Base-by-base conservation (phyloP, 2,797 vertebrate genomes). In the Mycteria americana region DNA sequence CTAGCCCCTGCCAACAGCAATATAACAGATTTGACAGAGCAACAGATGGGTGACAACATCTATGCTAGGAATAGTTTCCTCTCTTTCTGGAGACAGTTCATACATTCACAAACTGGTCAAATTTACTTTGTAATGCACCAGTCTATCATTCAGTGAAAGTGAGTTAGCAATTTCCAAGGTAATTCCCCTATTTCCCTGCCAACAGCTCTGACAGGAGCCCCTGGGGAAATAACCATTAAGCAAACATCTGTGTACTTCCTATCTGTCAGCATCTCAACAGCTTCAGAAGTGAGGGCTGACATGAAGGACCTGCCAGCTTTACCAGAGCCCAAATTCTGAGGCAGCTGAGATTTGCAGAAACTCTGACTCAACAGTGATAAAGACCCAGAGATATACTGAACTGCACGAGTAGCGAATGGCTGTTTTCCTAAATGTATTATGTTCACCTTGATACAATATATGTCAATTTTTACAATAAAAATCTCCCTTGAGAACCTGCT, bases 391-490 rank as follows among this genome's bases (percentile, higher is more conserved):
- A 82, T 45, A 59, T 5, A 73, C 13, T 53, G 84, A 96, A 84
- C 65, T 63, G 54, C 35, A 50, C 24, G 82, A 90, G 74, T n/a
- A 79, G 80, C 53, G 96, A 94, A 89, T 24, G 70, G 88, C 76
- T 80, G 67, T 64, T 75, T 96, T 88, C 69, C 83, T 93, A 89
- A 94, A 86, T 68, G 31, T 85, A 48, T 89, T 96, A 89, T 77
- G 76, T 89, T 96, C 64, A 53, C 57, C 94, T 93, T 91, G 67
- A 91, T 94, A 92, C 65, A 92, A 86, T 83, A 76, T 53, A 85
- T 62, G 92, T 92, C 94, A 95, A 78, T 86, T 96, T 94, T 96
- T 91, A 97, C 83, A 96, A 78, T 64, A 92, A 95, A 95, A 92
- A 62, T 93, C 87, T 95, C 96, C 81, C 86, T 50, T 56, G 95